These are phyloP conservation scores for Galagoides demidoff DNA, from an alignment of 2,797 vertebrate genomes.

Conservation along the genomic window DNA sequence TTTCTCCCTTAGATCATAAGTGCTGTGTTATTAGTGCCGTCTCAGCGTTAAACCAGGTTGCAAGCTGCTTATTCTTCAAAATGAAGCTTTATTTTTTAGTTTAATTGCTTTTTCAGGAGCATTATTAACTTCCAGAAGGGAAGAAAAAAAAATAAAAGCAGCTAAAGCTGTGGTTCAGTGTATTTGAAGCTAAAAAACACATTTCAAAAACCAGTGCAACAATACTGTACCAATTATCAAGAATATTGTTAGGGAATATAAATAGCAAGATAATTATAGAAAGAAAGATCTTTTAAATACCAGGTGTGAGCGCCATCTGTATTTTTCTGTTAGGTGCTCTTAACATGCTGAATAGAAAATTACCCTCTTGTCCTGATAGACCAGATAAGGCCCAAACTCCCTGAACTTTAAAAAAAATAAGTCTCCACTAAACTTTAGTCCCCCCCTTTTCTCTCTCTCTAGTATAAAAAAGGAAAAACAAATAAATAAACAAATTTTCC, in stretches of 20 bases:
- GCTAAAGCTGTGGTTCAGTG: slow-evolving; percentile 63
- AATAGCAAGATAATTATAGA: slow-evolving; percentile 72
- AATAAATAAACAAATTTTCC: no score
- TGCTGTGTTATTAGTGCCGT: slow-evolving; percentile 83
- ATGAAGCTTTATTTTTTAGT: slow-evolving; percentile 86
- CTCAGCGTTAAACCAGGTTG: slow-evolving; percentile 86
- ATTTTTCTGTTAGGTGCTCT: slow-evolving; percentile 64
- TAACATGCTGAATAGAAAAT: slow-evolving; percentile 32
- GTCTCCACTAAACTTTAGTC: background rate
- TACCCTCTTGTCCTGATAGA: slow-evolving; percentile 20
- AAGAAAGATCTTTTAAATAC: slow-evolving; percentile 70
- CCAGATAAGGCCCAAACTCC: background rate
- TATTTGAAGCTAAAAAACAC: slow-evolving; percentile 72
- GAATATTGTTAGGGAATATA: slow-evolving; percentile 72
- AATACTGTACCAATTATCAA: slow-evolving; percentile 72
- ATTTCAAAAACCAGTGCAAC: slow-evolving; percentile 67
- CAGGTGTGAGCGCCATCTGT: slow-evolving; percentile 68
- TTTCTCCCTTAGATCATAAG: slow-evolving; percentile 86
- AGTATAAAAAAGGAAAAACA: no score
- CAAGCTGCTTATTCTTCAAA: slow-evolving; percentile 87
- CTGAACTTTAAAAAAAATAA: slow-evolving; percentile 42
- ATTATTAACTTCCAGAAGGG: slow-evolving; percentile 84
- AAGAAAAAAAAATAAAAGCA: slow-evolving; percentile 69
- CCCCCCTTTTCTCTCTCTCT: no score
- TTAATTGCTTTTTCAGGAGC: slow-evolving; percentile 87